Conservation (phyloP, 1,140 invertebrate genomes). For the Drosophila melanica region DNA sequence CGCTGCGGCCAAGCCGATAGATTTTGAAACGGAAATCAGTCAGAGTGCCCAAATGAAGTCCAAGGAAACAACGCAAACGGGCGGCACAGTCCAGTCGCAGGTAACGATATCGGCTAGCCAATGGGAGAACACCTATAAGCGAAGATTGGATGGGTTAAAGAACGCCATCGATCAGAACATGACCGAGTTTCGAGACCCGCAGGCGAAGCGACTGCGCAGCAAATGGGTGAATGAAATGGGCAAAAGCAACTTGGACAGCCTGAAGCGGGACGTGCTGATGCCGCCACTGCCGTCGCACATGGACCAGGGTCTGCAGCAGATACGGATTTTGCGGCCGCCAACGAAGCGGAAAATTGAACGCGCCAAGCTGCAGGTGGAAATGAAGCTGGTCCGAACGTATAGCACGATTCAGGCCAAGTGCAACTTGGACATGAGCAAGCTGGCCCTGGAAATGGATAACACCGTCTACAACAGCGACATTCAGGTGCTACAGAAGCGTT, state of each 20-base stretch:
- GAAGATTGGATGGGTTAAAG: constrained; percentile 30
- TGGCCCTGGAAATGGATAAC: constrained; percentile 13
- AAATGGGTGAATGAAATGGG: not conserved
- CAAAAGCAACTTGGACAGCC: not conserved
- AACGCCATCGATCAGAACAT: constrained; percentile 27
- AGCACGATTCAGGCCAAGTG: constrained; percentile 23
- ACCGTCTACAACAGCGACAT: constrained; percentile 23
- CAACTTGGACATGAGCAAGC: constrained; percentile 1
- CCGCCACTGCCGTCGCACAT: constrained; percentile 18
- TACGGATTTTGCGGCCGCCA: constrained; percentile 42
- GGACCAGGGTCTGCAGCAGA: constrained; percentile 35
- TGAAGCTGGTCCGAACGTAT: constrained; percentile 23
- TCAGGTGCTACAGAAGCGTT: constrained; percentile 38
- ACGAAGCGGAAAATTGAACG: constrained; percentile 14
- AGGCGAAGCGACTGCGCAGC: constrained; percentile 24
- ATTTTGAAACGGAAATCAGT: constrained; percentile 27
- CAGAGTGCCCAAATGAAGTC: not conserved
- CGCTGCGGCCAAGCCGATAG: not conserved
- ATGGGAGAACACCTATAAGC: constrained; percentile 32
- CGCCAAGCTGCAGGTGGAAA: constrained; percentile 26
- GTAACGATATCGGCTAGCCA: no score
- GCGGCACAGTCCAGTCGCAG: not conserved
- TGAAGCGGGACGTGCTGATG: constrained; percentile 20
- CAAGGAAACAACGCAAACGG: not conserved
- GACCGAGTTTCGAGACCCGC: constrained; percentile 43